Evolutionary conservation across 2,888 invertebrate species (phyloP).

Genomic region (Plagodis pulveraria): DNA sequence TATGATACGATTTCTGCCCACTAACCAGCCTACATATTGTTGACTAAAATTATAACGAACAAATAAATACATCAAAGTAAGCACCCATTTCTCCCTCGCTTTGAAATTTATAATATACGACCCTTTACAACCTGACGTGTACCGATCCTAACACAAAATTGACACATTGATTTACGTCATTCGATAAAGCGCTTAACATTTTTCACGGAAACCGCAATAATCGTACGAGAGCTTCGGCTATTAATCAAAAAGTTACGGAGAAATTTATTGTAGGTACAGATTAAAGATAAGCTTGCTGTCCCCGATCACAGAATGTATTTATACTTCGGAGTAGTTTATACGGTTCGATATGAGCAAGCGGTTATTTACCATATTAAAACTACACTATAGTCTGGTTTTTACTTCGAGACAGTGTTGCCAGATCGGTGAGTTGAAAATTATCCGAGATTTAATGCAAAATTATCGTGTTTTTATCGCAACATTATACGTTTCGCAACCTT

Average conservation of each 20-base stretch:
- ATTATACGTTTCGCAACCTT: too few species aligned
- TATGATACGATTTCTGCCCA: too few species aligned
- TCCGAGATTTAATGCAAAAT: too few species aligned
- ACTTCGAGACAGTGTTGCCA: too few species aligned
- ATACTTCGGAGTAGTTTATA: too few species aligned
- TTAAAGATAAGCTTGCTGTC: slow-evolving; percentile 60
- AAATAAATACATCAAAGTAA: not conserved
- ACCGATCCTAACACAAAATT: slow-evolving; percentile 28
- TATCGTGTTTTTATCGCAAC: too few species aligned
- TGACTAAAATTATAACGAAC: too few species aligned
- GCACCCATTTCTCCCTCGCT: not conserved
- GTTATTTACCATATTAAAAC: too few species aligned
- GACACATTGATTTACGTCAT: slow-evolving; percentile 37
- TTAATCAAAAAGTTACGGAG: slow-evolving; percentile 65
- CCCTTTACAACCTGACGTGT: not conserved
- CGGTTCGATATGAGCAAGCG: too few species aligned
- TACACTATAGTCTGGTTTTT: too few species aligned
- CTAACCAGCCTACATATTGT: too few species aligned
- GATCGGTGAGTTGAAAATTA: too few species aligned
- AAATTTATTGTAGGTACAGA: slow-evolving; percentile 63
- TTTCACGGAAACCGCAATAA: slow-evolving; percentile 53
- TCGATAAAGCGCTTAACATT: slow-evolving; percentile 40
- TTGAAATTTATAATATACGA: not conserved
- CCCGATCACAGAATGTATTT: slow-evolving; percentile 23
- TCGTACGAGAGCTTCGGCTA: slow-evolving; percentile 50